A percentile compares a stretch with the other conserved stretches of the same genome.
These are phyloP conservation scores for Plagodis pulveraria DNA, from an alignment of 2,888 invertebrate species.

Conservation along the genomic window DNA sequence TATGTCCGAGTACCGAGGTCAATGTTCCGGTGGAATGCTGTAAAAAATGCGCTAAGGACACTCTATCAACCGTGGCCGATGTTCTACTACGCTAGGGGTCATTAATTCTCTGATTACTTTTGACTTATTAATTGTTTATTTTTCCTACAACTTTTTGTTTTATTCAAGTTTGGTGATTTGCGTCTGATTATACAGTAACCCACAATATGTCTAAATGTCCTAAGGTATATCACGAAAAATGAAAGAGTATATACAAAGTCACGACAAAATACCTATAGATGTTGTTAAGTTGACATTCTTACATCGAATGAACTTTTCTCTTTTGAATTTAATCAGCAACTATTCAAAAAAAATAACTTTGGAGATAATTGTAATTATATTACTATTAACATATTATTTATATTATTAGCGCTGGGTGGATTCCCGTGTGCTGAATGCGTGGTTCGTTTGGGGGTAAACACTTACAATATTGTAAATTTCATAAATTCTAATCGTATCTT, in stretches of 20 bases:
- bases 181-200: conserved; percentile 1
- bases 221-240: no score
- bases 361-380: no score
- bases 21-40: conserved; percentile 74
- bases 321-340: no score
- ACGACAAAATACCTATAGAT: no score
- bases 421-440: conserved; percentile 5
- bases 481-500: conserved; percentile 32
- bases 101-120: conserved; percentile 66
- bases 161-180: conserved; percentile 11
- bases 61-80: conserved; percentile 62
- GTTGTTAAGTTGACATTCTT: no score
- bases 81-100: conserved; percentile 58
- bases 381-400: no score
- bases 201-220: background rate
- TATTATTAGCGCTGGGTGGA: background rate
- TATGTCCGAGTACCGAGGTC: conserved; percentile 75
- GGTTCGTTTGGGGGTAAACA: conserved; percentile 7
- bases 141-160: conserved; percentile 11
- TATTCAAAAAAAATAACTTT: no score
- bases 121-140: conserved; percentile 59
- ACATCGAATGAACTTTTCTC: no score
- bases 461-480: conserved; percentile 20
- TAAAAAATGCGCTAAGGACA: conserved; percentile 80
- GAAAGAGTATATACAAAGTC: no score